A percentile compares a stretch with the other conserved stretches of the same genome.
These are phyloP conservation scores for Merodon equestris DNA, from an alignment of 2,888 invertebrate genomes.

Conservation along the genomic window DNA sequence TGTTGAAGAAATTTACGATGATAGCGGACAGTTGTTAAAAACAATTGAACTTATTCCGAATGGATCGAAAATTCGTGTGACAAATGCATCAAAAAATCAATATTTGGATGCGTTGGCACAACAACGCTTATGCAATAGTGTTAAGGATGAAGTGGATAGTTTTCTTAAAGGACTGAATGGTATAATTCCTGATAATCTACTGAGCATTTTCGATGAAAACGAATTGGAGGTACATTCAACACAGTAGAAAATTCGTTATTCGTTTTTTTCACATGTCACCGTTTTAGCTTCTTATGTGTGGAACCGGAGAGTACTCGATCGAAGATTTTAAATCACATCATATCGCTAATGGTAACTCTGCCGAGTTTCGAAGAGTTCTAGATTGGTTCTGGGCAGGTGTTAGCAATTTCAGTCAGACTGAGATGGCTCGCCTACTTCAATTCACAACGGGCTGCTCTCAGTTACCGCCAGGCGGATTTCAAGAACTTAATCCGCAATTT, in stretches of 20 bases:
- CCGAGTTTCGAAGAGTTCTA: constrained; percentile 90
- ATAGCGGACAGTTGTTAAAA: constrained; percentile 86
- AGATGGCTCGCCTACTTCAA: constrained; percentile 94
- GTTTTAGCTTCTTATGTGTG: constrained; percentile 92
- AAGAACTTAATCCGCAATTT: constrained; percentile 93
- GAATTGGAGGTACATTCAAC: constrained; percentile 88
- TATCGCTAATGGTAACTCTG: constrained; percentile 88
- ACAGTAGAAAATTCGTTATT: not conserved
- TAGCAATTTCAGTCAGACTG: constrained; percentile 92
- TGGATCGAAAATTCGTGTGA: constrained; percentile 85
- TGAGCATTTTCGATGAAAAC: constrained; percentile 97
- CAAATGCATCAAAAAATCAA: constrained; percentile 82
- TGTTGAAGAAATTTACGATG: constrained; percentile 92
- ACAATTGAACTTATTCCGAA: constrained; percentile 91
- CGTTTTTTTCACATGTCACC: too few relatives aligned
- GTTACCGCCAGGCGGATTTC: constrained; percentile 93
- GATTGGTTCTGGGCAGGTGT: constrained; percentile 96
- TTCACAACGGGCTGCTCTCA: constrained; percentile 96
- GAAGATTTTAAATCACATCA: constrained; percentile 94
- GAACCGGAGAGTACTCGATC: constrained; percentile 94
- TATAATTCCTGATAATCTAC: constrained; percentile 93
- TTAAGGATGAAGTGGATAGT: constrained; percentile 90
- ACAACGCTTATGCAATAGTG: constrained; percentile 89
- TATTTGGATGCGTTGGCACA: constrained; percentile 95
- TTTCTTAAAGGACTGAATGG: constrained; percentile 94